Conservation (phyloP, 2,888 invertebrate genomes). For the Mactromeris polynyma region DNA sequence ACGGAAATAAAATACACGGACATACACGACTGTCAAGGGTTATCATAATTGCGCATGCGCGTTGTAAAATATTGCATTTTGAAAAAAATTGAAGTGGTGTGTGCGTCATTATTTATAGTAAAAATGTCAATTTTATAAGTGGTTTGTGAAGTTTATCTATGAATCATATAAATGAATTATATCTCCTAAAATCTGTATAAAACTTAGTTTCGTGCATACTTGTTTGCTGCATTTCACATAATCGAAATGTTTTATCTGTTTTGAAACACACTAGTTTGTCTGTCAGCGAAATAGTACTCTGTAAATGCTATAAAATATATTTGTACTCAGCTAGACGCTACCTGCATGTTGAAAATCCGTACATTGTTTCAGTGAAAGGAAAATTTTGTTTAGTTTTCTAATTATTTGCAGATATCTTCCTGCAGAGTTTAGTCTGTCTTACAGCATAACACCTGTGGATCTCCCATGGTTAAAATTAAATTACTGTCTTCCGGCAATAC, state of each 20-base stretch:
- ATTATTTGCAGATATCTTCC: neutral
- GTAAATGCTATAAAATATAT: neutral
- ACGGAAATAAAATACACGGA: neutral
- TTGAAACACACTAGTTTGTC: neutral
- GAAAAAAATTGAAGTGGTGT: no score
- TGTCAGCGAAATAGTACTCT: neutral
- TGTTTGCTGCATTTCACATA: no score
- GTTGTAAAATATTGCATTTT: neutral
- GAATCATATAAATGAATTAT: no score
- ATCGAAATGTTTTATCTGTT: no score
- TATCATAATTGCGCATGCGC: neutral
- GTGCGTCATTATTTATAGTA: no score
- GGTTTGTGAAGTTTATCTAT: no score
- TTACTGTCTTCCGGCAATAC: neutral
- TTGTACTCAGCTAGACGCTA: neutral
- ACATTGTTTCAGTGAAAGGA: neutral
- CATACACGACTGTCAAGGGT: neutral
- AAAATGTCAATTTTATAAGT: no score
- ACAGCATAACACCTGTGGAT: conserved; percentile 18
- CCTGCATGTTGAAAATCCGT: neutral
- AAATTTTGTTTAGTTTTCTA: neutral
- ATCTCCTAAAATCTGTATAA: no score
- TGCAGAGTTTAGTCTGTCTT: neutral
- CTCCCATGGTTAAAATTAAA: conserved; percentile 12
- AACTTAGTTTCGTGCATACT: no score